Evolutionary conservation across 2,888 invertebrate species (phyloP), one percentile per base, ranked within the genome.

Genomic region (Drosophila ustulata): DNA sequence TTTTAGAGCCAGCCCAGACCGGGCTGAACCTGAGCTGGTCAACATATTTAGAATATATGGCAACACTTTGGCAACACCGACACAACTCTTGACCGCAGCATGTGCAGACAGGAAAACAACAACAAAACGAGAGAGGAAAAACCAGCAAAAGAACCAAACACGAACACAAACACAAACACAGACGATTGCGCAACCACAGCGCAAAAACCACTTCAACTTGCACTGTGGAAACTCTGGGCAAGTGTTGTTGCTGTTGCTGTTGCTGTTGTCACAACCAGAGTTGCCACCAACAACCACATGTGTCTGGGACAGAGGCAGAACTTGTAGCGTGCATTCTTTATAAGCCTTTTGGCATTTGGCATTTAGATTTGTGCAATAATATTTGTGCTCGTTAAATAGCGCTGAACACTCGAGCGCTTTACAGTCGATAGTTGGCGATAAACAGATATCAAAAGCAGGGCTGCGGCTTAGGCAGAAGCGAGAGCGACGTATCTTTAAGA

Each of bases 11-110:
- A 45, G 28, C 45, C 55, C 59, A 64, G 55, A 7, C 18, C 18
- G 18, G 18, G 18, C 18, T 30, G 30, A 30, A 6, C 30, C 64
- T 37, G 37, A 58, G 71, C 43, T 56, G 45, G 75, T 53, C 72
- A 78, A 85, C 84, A 89, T 89, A 85, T 86, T 86, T 86, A 86
- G 85, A 86, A 86, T 89, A 86, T 89, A 86, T 89, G 89, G 85
- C 85, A 86, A 86, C 89, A 88, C 89, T 86, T 87, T 88, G 85
- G 88, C 88, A 85, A 75, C 88, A 75, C 72, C 71, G 78, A 71
- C 80, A 89, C 82, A 89, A 82, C 80, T 79, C 80, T 86, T 86
- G 85, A 86, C 85, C 85, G 69, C 85, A 89, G 78, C 80, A 68
- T 68, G 75, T 66, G 77, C 82, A 84, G 79, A 76, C 79, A 72